A percentile compares a stretch with the other conserved stretches of the same genome.
phyloP scores from a whole-genome alignment of 2,113 vertebrate genomes.

The Chloropsis cyanopogon region DNA sequence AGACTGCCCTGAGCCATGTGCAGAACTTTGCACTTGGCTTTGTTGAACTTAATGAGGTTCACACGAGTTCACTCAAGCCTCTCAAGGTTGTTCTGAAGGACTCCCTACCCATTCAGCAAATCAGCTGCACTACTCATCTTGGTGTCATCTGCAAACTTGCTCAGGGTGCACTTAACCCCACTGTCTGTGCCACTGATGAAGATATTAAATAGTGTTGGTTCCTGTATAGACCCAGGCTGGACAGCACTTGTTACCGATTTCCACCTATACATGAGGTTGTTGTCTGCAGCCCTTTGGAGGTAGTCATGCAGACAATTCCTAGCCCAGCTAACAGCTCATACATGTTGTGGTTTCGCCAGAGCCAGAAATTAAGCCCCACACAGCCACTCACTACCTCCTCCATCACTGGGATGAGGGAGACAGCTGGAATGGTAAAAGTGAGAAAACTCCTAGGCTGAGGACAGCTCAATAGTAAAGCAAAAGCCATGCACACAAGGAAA shows the following conservation, averaged over 20 bases:
- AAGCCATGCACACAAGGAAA: background rate
- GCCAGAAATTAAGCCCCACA: fast-evolving
- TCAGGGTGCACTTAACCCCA: background rate
- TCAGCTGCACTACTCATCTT: background rate
- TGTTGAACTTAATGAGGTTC: background rate
- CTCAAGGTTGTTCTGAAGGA: background rate
- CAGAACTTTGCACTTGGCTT: background rate
- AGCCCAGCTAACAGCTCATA: background rate
- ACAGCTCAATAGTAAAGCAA: background rate
- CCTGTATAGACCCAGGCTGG: background rate
- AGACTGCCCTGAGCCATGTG: background rate
- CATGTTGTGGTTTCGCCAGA: background rate
- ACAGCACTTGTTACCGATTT: background rate
- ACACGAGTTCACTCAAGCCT: fast-evolving
- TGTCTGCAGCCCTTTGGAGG: background rate
- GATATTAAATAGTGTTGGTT: background rate
- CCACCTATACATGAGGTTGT: background rate
- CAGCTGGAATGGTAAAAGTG: background rate
- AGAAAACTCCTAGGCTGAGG: background rate
- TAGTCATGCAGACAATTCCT: background rate
- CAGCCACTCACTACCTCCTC: background rate
- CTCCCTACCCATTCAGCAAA: background rate
- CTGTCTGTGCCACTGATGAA: background rate
- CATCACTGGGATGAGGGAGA: background rate
- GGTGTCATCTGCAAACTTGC: background rate